A percentile compares a stretch with the other conserved stretches of the same genome.
Conservation (phyloP, 2,113 vertebrate genomes). For the Periophthalmodon schlosseri region DNA sequence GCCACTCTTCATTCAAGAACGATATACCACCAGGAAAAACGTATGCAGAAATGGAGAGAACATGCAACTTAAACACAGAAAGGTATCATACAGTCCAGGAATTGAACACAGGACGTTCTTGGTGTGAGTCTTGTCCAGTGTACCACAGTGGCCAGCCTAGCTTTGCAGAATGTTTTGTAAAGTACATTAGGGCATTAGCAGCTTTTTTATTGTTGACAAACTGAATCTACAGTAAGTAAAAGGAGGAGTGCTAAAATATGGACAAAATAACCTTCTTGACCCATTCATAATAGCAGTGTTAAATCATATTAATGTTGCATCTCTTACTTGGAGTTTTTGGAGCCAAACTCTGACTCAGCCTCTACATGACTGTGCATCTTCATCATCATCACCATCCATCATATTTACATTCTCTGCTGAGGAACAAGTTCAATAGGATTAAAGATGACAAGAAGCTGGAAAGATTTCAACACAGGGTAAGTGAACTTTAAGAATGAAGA, state of each 20-base stretch:
- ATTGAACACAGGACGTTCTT: background rate
- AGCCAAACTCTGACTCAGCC: slow-evolving; percentile 60
- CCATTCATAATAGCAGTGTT: slow-evolving; percentile 40
- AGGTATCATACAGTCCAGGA: background rate
- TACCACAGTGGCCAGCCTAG: background rate
- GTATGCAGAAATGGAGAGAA: too few species aligned
- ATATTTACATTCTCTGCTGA: slow-evolving; percentile 45
- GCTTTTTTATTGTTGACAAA: background rate
- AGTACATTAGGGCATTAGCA: background rate
- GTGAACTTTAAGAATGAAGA: background rate
- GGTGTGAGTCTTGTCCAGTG: background rate
- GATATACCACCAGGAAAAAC: too few species aligned
- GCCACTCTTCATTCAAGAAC: too few species aligned
- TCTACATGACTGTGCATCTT: slow-evolving; percentile 44
- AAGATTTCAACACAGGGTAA: slow-evolving; percentile 23
- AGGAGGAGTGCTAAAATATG: slow-evolving; percentile 3
- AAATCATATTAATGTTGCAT: slow-evolving; percentile 55
- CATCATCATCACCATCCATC: slow-evolving; percentile 49
- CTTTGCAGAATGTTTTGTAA: background rate
- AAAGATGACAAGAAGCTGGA: slow-evolving; percentile 51
- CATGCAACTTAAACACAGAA: too few species aligned
- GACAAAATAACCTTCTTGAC: background rate
- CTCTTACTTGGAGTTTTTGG: background rate
- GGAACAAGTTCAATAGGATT: slow-evolving; percentile 42
- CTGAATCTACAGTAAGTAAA: background rate